Percentiles rank a stretch among this genome's conserved stretches.
These are phyloP conservation scores for Micromussa lordhowensis DNA, from an alignment of 92 coral and sea anemone species.

Conservation along the genomic window DNA sequence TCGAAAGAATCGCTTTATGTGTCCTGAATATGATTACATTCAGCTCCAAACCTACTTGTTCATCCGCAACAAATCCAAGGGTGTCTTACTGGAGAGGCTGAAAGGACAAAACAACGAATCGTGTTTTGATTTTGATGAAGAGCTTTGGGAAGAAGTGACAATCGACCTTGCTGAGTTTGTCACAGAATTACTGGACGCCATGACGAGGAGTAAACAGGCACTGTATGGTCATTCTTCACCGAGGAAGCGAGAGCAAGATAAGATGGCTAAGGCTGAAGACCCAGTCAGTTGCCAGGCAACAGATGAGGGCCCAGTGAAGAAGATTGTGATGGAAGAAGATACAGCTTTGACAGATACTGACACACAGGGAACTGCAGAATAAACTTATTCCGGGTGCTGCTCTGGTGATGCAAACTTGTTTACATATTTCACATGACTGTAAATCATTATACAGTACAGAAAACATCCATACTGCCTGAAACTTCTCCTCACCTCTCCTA, in stretches of 20 bases:
- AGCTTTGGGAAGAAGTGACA: slow-evolving; percentile 78
- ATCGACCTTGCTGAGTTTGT: slow-evolving; percentile 89
- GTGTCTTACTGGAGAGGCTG: slow-evolving; percentile 86
- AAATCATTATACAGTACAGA: neutral
- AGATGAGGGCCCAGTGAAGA: slow-evolving; percentile 20
- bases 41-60: slow-evolving; percentile 93
- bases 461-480: neutral
- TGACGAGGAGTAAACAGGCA: slow-evolving; percentile 67
- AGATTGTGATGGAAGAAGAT: slow-evolving; percentile 8
- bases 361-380: neutral
- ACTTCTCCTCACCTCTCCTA: too few relatives aligned
- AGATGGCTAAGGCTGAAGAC: neutral
- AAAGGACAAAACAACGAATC: slow-evolving; percentile 81
- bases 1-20: slow-evolving; percentile 88
- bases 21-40: slow-evolving; percentile 86
- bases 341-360: neutral
- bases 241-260: slow-evolving; percentile 16
- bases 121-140: slow-evolving; percentile 73
- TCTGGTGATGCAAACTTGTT: neutral
- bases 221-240: slow-evolving; percentile 55
- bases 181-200: slow-evolving; percentile 58
- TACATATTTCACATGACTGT: neutral
- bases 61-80: slow-evolving; percentile 75
- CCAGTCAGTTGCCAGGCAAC: slow-evolving; percentile 22
- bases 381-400: neutral